A percentile compares a stretch with the other conserved stretches of the same genome.
phyloP scores from a whole-genome alignment of 2,113 vertebrate species.

The Anser brachyrhynchus region DNA sequence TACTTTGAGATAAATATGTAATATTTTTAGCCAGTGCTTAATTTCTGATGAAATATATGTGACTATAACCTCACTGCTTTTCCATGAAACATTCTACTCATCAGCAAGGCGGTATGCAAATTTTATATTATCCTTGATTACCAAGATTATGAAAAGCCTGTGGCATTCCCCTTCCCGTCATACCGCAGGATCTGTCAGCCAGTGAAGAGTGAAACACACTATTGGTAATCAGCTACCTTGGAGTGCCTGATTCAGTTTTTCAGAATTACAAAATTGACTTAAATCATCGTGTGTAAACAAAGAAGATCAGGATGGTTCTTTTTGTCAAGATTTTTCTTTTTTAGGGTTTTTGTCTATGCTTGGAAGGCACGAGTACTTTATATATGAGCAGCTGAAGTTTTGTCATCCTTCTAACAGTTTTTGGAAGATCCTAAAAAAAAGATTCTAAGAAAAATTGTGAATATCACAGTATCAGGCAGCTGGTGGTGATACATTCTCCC shows the following conservation, averaged over 20 bases:
- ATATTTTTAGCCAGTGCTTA: neutral
- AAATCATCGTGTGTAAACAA: neutral
- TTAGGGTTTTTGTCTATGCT: neutral
- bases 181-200: neutral
- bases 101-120: conserved; percentile 42
- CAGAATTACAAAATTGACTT: neutral
- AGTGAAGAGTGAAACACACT: neutral
- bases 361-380: neutral
- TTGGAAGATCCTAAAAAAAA: neutral
- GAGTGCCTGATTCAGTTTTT: neutral
- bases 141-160: neutral
- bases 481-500: neutral
- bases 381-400: conserved; percentile 1
- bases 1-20: neutral
- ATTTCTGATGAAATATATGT: neutral
- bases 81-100: neutral
- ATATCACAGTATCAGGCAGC: neutral
- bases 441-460: neutral
- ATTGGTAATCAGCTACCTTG: neutral
- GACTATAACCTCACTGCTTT: neutral
- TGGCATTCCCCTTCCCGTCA: neutral
- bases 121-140: conserved; percentile 55
- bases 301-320: neutral
- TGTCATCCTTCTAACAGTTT: neutral
- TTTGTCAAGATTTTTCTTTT: neutral